Percentiles rank a stretch among this genome's conserved stretches.
Conservation (phyloP, 2,797 vertebrate species). For the Taeniopygia guttata region DNA sequence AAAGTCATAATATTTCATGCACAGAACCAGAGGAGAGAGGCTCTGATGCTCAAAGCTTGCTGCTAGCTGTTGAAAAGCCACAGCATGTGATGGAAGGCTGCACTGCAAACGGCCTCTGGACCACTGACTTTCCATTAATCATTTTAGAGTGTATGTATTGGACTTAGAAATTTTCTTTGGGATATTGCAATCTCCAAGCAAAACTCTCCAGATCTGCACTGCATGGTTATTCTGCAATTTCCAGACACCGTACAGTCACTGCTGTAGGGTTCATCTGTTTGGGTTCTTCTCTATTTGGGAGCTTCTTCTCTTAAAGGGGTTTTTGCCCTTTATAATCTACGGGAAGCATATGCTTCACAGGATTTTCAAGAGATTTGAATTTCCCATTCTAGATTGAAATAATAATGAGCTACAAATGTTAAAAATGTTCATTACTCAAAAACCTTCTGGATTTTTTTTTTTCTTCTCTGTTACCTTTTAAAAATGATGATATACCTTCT, state of each 20-base stretch:
- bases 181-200: not conserved
- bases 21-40: slow-evolving; percentile 56
- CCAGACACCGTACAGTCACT: not conserved
- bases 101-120: not conserved
- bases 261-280: not conserved
- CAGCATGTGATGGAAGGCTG: slow-evolving; percentile 43
- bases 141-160: not conserved
- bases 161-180: not conserved
- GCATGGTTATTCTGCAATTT: not conserved
- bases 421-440: not conserved
- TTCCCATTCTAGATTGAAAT: not conserved
- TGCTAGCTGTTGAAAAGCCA: slow-evolving; percentile 25
- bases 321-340: not conserved
- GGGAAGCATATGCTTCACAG: not conserved
- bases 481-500: not conserved
- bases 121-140: not conserved
- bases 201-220: not conserved
- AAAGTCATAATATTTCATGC: slow-evolving; percentile 16
- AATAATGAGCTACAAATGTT: not conserved
- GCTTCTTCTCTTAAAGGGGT: not conserved
- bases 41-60: slow-evolving; percentile 55
- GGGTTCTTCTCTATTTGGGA: not conserved
- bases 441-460: not conserved
- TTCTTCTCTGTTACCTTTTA: not conserved
- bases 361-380: not conserved